Conservation (phyloP, 2,113 vertebrate species). For the Otocyon megalotis region DNA sequence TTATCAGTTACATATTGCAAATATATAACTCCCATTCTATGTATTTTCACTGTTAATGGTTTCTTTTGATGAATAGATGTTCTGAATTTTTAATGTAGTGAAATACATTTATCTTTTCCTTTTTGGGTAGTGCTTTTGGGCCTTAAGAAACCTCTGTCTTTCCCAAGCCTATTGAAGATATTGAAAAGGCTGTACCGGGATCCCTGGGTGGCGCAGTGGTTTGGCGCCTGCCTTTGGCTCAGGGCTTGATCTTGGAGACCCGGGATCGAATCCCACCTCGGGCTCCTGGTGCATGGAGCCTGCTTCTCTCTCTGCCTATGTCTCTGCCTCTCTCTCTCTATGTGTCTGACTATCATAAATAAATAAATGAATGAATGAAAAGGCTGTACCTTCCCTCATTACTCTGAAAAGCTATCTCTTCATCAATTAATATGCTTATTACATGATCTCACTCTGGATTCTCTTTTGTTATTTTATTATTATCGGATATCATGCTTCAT, state of each 20-base stretch:
- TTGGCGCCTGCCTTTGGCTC: too few relatives aligned
- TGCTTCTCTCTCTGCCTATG: too few relatives aligned
- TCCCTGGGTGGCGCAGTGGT: too few relatives aligned
- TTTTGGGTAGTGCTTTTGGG: neutral
- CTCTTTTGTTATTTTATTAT: neutral
- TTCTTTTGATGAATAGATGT: neutral
- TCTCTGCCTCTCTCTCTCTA: too few relatives aligned
- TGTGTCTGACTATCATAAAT: too few relatives aligned
- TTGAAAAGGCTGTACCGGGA: neutral
- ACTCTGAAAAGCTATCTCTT: neutral
- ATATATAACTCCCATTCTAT: neutral
- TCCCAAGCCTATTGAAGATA: neutral
- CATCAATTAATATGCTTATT: neutral
- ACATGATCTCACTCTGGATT: neutral
- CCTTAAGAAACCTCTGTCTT: neutral
- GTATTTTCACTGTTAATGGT: neutral
- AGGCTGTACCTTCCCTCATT: neutral
- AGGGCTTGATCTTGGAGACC: too few relatives aligned
- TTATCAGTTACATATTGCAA: neutral
- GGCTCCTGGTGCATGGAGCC: too few relatives aligned
- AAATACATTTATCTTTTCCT: neutral
- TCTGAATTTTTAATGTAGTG: neutral
- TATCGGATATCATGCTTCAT: neutral
- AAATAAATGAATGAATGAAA: too few relatives aligned
- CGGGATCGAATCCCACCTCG: too few relatives aligned